Conservation (phyloP, 2,797 vertebrate species). For the Arrhamphus sclerolepis region DNA sequence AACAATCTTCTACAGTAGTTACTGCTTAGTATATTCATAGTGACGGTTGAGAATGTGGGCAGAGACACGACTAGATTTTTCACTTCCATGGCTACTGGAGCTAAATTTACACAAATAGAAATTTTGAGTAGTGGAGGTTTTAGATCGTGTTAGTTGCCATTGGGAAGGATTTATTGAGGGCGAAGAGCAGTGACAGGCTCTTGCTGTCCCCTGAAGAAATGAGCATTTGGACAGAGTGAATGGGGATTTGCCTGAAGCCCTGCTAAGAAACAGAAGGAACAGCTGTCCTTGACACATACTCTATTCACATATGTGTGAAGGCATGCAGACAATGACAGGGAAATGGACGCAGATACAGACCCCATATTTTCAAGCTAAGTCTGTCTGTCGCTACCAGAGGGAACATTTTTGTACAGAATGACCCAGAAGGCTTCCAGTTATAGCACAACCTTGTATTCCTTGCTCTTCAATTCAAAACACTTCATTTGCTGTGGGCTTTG, state of each 20-base stretch:
- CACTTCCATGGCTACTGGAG: conserved; percentile 17
- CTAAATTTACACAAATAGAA: conserved; percentile 45
- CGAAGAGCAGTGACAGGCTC: conserved; percentile 34
- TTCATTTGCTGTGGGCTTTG: too few species aligned
- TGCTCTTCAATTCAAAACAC: background rate
- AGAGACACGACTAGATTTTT: conserved; percentile 18
- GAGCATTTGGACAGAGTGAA: conserved; percentile 55
- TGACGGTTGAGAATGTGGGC: background rate
- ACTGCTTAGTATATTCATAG: too few species aligned
- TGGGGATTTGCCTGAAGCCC: conserved; percentile 51
- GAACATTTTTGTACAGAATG: conserved; percentile 16
- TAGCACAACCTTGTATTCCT: conserved; percentile 8
- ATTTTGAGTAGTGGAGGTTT: conserved; percentile 30
- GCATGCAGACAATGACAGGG: conserved; percentile 28
- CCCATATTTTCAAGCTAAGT: conserved; percentile 14
- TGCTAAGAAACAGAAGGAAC: conserved; percentile 60
- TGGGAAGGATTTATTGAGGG: conserved; percentile 57
- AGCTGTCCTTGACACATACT: conserved; percentile 69
- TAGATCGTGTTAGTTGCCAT: conserved; percentile 29
- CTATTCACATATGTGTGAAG: conserved; percentile 31
- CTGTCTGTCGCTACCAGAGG: conserved; percentile 38
- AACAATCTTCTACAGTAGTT: too few species aligned
- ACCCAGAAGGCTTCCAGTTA: background rate
- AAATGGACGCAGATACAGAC: conserved; percentile 1
- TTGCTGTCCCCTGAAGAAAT: conserved; percentile 47